Evolutionary conservation across 2,888 invertebrate species (phyloP), one percentile per base, ranked within the genome.

Genomic region (Thera obeliscata): DNA sequence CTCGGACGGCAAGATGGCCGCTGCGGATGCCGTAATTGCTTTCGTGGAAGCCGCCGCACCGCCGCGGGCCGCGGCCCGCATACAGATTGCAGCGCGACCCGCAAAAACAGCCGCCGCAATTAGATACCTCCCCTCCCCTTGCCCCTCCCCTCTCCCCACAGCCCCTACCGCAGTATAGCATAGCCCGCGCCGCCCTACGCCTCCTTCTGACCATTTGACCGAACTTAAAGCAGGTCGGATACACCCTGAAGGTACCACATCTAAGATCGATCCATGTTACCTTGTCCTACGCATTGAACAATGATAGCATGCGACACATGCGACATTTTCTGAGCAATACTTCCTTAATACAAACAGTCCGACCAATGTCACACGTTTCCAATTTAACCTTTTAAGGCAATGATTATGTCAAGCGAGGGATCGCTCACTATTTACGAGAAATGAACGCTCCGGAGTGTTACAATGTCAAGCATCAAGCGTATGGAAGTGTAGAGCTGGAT

Each of bases 1-100:
- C 65, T 58, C 71, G 66, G 63, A 68, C 71, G 70, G 73, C 89
- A 91, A 91, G 86, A 91, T 91, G 91, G 91, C 91, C 86, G 89
- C 87, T 81, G 82, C 89, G 89, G 90, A 87, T 86, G 90, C 89
- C 79, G 86, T 92, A 92, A 92, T 91, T 90, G 88, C 85, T 78
- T 92, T 91, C 92, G 88, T 85, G 88, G 92, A 91, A 92, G 56
- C 69, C 35, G 58, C 58, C 62, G 65, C 65, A 74, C 77, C 80
- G 49, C 49, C 49, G 49, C 49, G 22, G 6, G 52, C 33, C 62
- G 62, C 65, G 46, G 75, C 77, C 80, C 82, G 87, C 87, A 87
- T 88, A 88, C 88, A 87, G 88, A 89, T 88, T 87, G 84, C 81
- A 77, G 78, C 82, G 78, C 75, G 77, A 55, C 76, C 78, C 81